Conservation (phyloP, 2,888 invertebrate genomes). For the Tetheella fluctuosa region DNA sequence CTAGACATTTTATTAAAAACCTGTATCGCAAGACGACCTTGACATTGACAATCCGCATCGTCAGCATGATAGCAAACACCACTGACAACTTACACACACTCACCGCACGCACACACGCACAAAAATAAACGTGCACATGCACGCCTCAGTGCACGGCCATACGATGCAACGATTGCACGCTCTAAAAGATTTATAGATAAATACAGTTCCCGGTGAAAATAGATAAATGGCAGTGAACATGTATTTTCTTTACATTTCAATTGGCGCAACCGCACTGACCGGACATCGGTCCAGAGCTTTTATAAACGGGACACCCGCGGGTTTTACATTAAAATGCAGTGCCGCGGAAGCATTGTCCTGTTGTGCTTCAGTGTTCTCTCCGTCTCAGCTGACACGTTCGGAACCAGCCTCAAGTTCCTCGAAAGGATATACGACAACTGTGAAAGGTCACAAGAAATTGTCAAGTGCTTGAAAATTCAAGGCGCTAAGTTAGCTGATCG, state of each 20-base stretch:
- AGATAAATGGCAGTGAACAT: constrained; percentile 82
- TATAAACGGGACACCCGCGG: constrained; percentile 55
- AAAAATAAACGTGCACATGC: constrained; percentile 47
- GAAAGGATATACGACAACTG: constrained; percentile 86
- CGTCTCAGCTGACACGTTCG: constrained; percentile 69
- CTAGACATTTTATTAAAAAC: constrained; percentile 34
- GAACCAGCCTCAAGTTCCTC: constrained; percentile 76
- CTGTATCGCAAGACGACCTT: constrained; percentile 48
- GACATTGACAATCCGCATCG: constrained; percentile 57
- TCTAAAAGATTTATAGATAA: constrained; percentile 85
- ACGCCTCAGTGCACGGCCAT: constrained; percentile 78
- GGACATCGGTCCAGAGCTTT: constrained; percentile 64
- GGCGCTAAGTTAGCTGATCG: constrained; percentile 87
- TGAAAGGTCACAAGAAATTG: constrained; percentile 85
- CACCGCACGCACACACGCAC: constrained; percentile 44
- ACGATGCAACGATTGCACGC: constrained; percentile 84
- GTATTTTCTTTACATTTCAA: constrained; percentile 80
- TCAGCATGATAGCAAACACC: constrained; percentile 51
- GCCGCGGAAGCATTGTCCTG: constrained; percentile 72
- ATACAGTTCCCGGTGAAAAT: constrained; percentile 84
- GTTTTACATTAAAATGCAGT: constrained; percentile 67
- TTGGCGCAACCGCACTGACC: constrained; percentile 72
- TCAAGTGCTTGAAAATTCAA: constrained; percentile 89
- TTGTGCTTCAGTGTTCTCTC: constrained; percentile 66
- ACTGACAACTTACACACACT: constrained; percentile 51